Base-by-base conservation (phyloP, 2,113 vertebrate genomes). In the Pachyramphus minor region DNA sequence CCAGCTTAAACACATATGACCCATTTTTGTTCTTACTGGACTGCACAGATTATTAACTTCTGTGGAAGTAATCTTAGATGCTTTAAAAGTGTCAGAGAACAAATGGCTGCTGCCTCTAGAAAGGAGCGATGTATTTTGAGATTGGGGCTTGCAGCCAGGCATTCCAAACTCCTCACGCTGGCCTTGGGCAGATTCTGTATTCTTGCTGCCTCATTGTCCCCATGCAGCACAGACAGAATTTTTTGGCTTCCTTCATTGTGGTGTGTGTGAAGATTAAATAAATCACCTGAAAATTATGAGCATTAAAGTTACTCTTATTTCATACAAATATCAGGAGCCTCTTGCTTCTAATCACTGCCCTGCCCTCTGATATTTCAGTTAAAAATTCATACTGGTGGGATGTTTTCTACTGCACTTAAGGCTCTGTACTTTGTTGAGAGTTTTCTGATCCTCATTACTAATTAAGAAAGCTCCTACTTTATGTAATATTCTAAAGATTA, bases 51-150 rank as follows among this genome's bases (percentile, higher is more conserved):
- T 72, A 78, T 85, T 84, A 78, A 84, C 84, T 76, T 95, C 62
- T 87, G 27, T 97, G 77, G 87, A 87, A 95, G 92, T 89, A 95
- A 94, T 81, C 53, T 89, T 60, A 89, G 45, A 72, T 89, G 81
- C 42, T 91, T 35, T 79, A 1, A 75, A 93, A 82, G 62, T 72
- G 55, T 92, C 87, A 93, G 69, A 95, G 87, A 93, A 91, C 87
- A 95, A 87, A 42, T 90, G 93, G 93, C 82, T 96, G 89, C 67
- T 93, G 59, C 33, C 33, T 80, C 72, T 74, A 96, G 91, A 91
- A 95, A 76, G 73, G 75, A 88, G 52, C 0, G 1, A 30, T 71
- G 27, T 95, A 95, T 93, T 95, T 91, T 95, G 91, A 93, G 95
- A 89, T 82, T 50, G 53, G 44, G 59, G 39, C 63, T 91, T 33